These are phyloP conservation scores for Limnephilus rhombicus DNA, from an alignment of 2,888 invertebrate species.

Conservation along the genomic window DNA sequence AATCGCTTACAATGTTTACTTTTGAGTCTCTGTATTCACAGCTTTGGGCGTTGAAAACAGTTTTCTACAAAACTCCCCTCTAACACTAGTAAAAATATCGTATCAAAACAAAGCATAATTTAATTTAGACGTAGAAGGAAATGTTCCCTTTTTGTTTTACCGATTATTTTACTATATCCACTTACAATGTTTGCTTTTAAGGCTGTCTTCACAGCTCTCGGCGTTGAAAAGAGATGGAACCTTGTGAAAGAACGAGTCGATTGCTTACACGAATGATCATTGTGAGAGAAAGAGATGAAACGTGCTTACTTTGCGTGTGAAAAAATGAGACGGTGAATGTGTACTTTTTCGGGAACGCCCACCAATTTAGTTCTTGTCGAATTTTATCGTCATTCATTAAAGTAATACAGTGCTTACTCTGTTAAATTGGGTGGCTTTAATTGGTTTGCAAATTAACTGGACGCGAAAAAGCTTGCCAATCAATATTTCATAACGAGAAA, in stretches of 20 bases:
- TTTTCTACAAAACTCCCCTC: background rate
- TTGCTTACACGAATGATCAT: background rate
- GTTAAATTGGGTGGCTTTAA: background rate
- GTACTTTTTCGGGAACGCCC: slow-evolving; percentile 53
- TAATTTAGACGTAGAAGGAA: background rate
- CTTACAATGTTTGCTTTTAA: background rate
- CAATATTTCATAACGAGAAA: background rate
- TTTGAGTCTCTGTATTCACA: background rate
- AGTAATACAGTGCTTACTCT: slow-evolving; percentile 31
- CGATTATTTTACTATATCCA: background rate
- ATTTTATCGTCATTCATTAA: slow-evolving; percentile 60
- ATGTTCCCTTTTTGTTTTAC: background rate
- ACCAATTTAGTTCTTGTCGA: slow-evolving; percentile 56
- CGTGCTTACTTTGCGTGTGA: background rate
- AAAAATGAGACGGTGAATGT: slow-evolving; percentile 17
- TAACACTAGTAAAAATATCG: background rate
- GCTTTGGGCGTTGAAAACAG: background rate
- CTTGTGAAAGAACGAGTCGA: background rate
- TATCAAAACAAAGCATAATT: background rate
- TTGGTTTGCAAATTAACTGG: background rate
- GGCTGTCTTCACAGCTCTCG: background rate
- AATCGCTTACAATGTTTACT: background rate
- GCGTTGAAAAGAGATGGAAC: background rate
- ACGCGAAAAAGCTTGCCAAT: background rate
- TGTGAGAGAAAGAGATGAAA: slow-evolving; percentile 69